phyloP scores from a whole-genome alignment of 1,140 invertebrate genomes.

The Drosophila bifasciata region DNA sequence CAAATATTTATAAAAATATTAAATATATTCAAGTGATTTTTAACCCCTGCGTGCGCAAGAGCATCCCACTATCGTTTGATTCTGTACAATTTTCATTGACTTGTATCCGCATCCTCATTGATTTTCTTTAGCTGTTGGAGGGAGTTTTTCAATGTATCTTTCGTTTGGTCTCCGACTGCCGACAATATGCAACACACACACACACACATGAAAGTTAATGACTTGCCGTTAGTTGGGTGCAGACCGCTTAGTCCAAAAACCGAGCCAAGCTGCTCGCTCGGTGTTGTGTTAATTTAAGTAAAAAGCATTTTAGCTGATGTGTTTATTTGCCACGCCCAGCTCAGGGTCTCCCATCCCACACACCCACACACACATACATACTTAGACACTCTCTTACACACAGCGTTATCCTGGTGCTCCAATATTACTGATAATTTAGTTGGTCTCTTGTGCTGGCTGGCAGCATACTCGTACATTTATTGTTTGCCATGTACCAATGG shows the following conservation, averaged over 20 bases:
- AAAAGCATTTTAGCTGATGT: slow-evolving; percentile 81
- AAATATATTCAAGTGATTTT: neutral
- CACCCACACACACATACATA: slow-evolving; percentile 11
- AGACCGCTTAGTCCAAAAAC: slow-evolving; percentile 38
- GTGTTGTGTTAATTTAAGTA: slow-evolving; percentile 77
- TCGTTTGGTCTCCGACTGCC: too few relatives aligned
- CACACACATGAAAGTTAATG: slow-evolving; percentile 61
- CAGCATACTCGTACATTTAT: slow-evolving; percentile 62
- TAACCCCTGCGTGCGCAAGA: neutral
- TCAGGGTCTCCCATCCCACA: slow-evolving; percentile 7
- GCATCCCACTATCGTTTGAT: slow-evolving; percentile 49
- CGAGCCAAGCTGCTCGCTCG: slow-evolving; percentile 68
- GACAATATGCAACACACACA: slow-evolving; percentile 18
- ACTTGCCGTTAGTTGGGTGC: slow-evolving; percentile 60
- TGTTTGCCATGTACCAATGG: slow-evolving; percentile 62
- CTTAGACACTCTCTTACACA: slow-evolving; percentile 3
- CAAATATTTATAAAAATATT: too few relatives aligned
- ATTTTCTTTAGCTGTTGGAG: slow-evolving; percentile 9
- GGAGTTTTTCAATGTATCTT: too few relatives aligned
- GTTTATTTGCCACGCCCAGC: slow-evolving; percentile 78
- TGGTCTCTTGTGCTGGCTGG: slow-evolving; percentile 74
- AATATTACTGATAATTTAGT: slow-evolving; percentile 82
- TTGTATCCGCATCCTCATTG: slow-evolving; percentile 32
- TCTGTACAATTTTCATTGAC: slow-evolving; percentile 43
- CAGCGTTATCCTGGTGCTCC: slow-evolving; percentile 44